Base-by-base conservation (phyloP, 35 echinoderm and acorn worm genomes). In the Ptychodera flava region DNA sequence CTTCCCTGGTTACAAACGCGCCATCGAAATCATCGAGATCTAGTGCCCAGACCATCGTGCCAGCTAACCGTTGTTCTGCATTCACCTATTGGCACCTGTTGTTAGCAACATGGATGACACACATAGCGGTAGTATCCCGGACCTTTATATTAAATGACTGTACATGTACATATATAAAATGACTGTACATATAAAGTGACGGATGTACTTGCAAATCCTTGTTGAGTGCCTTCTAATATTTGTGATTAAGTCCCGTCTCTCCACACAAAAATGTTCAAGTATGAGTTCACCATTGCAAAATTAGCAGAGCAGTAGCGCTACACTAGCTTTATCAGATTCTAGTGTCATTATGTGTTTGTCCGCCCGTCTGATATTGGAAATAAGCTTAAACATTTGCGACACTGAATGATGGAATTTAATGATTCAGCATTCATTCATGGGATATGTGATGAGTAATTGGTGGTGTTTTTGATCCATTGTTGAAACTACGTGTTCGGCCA, bases 1-100 rank as follows among this genome's bases (percentile, higher is more conserved):
- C 31, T 85, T 32, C 35, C 86, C 35, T 85, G 33, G 28, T 85
- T 78, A 31, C 82, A 35, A 28, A 85, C 22, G 78, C 37, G 16
- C 89, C 89, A 30, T 35, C 77, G 79, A 81, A 91, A 38, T 91
- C 89, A 86, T 91, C 89, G 0, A 91, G 35, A 64, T 91, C 89
- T 28, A 91, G 14, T 15, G 89, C 89, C 89, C 89, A 91, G 14
- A 91, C 36, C 84, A 91, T 86, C 14, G 38, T n/a, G 79, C 34
- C 89, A 84, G 33, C 89, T 84, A 81, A 91, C 31, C 29, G 79
- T 79, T 28, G 76, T 86, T 22, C 80, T 82, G 45, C 35, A 91
- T 1, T 38, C 85, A 91, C n/a, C n/a, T n/a, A n/a, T n/a, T 0
- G 34, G 32, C 35, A 91, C 35, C 89, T 64, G 45, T 64, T 6